phyloP scores from a whole-genome alignment of 2,113 vertebrate genomes.

The Lycocorax pyrrhopterus region DNA sequence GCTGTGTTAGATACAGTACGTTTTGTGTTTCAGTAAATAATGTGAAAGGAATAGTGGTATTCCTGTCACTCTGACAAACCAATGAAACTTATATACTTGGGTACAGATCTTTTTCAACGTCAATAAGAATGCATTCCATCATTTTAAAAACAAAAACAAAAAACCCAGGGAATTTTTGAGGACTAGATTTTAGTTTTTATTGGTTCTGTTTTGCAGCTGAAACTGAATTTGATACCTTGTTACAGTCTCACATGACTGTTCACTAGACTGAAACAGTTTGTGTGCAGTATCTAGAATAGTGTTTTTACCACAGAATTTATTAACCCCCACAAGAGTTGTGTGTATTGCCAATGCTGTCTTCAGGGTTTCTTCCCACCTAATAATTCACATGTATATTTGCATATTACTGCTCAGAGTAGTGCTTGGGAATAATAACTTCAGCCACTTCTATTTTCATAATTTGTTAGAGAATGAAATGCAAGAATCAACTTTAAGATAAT shows the following conservation, averaged over 20 bases:
- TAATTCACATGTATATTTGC: neutral
- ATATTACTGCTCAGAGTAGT: neutral
- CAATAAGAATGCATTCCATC: neutral
- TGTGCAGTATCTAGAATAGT: neutral
- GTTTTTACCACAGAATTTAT: neutral
- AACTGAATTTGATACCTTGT: neutral
- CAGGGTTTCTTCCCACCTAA: neutral
- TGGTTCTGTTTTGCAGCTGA: neutral
- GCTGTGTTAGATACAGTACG: neutral
- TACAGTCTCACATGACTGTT: neutral
- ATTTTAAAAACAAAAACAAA: neutral
- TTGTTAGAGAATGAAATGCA: neutral
- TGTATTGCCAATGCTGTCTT: rapidly evolving
- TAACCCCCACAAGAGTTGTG: neutral
- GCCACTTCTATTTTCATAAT: neutral
- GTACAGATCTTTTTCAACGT: neutral
- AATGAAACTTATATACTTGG: neutral
- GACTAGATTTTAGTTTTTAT: neutral
- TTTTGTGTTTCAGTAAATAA: neutral
- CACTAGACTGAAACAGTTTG: neutral
- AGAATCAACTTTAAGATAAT: neutral
- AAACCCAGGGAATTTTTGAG: neutral
- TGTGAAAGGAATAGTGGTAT: neutral
- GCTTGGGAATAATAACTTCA: neutral
- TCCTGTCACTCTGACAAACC: neutral